phyloP scores from a whole-genome alignment of 1,140 invertebrate genomes.

The Musca vetustissima region DNA sequence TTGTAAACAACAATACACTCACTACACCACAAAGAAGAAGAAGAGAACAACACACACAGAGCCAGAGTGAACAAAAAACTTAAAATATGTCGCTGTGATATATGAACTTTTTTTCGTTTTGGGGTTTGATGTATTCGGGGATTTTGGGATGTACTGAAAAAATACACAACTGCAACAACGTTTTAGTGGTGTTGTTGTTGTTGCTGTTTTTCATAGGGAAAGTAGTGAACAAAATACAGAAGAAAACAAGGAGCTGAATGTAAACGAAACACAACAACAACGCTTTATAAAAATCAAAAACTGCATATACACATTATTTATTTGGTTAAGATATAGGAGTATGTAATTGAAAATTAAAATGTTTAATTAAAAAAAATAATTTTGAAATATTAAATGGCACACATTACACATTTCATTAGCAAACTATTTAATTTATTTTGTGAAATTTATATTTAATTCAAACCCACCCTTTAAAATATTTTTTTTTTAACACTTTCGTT shows the following conservation, averaged over 20 bases:
- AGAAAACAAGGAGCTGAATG: no score
- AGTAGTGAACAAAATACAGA: neutral
- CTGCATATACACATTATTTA: conserved; percentile 15
- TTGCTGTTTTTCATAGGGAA: neutral
- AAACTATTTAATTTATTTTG: no score
- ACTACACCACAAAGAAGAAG: no score
- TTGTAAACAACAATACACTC: neutral
- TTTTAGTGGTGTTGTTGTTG: no score
- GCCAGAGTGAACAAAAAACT: no score
- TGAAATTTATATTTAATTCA: no score
- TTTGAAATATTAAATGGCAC: no score
- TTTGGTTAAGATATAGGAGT: neutral
- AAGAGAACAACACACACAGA: no score
- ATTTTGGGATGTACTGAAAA: neutral
- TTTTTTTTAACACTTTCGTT: no score
- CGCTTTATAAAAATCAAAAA: neutral
- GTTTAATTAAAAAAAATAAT: no score
- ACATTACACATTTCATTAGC: no score
- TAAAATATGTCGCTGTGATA: neutral
- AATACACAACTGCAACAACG: conserved; percentile 6
- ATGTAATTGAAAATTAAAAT: neutral
- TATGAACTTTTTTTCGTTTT: neutral
- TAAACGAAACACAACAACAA: neutral
- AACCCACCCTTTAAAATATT: no score
- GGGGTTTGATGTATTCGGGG: neutral